phyloP scores from a whole-genome alignment of 2,797 vertebrate genomes.

The Otolemur crassicaudatus region DNA sequence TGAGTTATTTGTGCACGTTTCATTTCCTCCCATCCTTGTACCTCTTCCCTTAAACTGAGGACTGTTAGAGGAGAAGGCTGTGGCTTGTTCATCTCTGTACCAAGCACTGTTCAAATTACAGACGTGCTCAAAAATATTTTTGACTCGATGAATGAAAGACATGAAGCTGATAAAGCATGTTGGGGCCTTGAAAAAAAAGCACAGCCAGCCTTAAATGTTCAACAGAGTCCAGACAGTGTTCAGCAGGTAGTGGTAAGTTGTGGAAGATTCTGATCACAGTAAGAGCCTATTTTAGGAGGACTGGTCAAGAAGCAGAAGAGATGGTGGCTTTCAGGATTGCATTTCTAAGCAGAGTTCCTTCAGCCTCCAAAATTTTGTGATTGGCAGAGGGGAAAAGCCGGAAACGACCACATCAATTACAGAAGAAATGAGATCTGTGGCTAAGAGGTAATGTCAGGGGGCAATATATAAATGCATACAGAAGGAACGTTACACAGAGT shows the following conservation, averaged over 20 bases:
- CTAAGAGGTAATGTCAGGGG: background rate
- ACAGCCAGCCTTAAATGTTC: background rate
- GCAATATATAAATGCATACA: background rate
- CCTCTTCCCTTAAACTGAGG: background rate
- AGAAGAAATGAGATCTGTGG: background rate
- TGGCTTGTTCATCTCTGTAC: background rate
- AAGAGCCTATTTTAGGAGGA: background rate
- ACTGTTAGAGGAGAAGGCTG: background rate
- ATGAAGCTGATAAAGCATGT: background rate
- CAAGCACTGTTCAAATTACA: background rate
- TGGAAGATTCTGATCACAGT: background rate
- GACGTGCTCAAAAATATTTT: background rate
- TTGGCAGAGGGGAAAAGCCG: background rate
- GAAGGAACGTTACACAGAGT: background rate
- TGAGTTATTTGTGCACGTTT: background rate
- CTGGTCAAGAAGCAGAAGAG: background rate
- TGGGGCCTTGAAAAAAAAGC: background rate
- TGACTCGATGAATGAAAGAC: background rate
- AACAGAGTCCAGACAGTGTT: background rate
- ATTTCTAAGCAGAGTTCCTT: background rate
- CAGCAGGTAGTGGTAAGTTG: background rate
- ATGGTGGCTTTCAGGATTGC: background rate
- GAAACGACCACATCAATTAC: background rate
- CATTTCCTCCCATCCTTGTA: background rate
- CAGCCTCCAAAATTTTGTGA: background rate